Evolutionary conservation across 2,797 vertebrate species (phyloP).

Genomic region (Taeniopygia guttata): DNA sequence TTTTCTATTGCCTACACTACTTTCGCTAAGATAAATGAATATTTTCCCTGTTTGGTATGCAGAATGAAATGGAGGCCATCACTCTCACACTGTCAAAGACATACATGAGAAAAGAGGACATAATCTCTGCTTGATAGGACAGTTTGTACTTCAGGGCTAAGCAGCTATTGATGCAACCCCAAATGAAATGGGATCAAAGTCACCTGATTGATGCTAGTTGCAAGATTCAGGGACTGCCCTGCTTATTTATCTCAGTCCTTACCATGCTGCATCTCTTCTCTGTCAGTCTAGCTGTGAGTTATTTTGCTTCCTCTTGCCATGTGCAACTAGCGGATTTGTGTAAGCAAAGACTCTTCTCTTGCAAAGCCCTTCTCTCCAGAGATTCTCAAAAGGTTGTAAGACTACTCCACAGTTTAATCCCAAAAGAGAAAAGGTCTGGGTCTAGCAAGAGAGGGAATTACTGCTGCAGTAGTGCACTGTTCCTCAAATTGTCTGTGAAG

Average conservation of each 20-base stretch:
- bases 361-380: background rate
- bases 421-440: background rate
- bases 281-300: background rate
- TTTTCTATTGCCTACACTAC: background rate
- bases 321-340: background rate
- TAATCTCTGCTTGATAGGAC: background rate
- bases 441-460: background rate
- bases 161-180: background rate
- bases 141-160: background rate
- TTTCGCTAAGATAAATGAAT: background rate
- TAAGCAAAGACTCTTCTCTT: background rate
- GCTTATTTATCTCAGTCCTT: background rate
- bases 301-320: background rate
- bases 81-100: background rate
- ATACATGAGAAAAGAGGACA: background rate
- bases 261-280: background rate
- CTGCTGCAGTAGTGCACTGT: background rate
- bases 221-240: background rate
- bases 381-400: background rate
- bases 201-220: background rate
- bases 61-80: background rate
- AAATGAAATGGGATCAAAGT: background rate
- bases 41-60: background rate
- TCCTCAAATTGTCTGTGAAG: background rate
- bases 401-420: background rate